Evolutionary conservation across 2,797 vertebrate species (phyloP).

Genomic region (Phaenicophaeus curvirostris): DNA sequence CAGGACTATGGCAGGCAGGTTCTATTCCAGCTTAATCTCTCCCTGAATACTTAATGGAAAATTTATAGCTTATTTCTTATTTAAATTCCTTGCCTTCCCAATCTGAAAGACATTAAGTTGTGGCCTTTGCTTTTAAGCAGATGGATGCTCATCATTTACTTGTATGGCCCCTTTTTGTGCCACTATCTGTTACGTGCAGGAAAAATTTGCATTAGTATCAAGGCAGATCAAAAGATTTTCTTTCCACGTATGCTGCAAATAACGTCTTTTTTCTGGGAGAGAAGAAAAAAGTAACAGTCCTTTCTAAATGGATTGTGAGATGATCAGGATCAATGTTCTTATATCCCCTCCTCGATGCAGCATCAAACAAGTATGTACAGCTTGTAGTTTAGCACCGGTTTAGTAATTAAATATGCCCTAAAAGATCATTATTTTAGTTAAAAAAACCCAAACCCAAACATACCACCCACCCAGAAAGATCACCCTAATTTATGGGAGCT

Average conservation of each 20-base stretch:
- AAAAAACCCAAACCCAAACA: neutral
- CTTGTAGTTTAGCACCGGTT: neutral
- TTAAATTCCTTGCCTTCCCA: neutral
- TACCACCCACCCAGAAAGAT: conserved; percentile 42
- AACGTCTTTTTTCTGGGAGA: neutral
- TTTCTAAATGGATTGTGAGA: neutral
- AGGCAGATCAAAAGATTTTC: conserved; percentile 50
- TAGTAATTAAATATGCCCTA: neutral
- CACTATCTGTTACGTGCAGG: neutral
- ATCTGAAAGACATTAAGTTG: conserved; percentile 6
- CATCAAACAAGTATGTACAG: neutral
- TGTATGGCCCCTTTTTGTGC: conserved; percentile 29
- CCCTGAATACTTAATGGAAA: neutral
- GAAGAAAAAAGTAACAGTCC: neutral
- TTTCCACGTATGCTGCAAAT: neutral
- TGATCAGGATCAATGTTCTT: neutral
- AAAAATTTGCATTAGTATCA: conserved; percentile 43
- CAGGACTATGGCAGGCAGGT: neutral
- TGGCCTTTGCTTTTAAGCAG: conserved; percentile 43
- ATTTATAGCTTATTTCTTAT: neutral
- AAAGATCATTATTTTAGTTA: neutral
- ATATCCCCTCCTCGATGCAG: neutral
- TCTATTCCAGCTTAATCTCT: neutral
- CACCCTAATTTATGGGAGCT: conserved; percentile 71
- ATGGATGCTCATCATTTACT: conserved; percentile 29